Conservation (phyloP, 2,113 vertebrate species). For the Anseranas semipalmata region DNA sequence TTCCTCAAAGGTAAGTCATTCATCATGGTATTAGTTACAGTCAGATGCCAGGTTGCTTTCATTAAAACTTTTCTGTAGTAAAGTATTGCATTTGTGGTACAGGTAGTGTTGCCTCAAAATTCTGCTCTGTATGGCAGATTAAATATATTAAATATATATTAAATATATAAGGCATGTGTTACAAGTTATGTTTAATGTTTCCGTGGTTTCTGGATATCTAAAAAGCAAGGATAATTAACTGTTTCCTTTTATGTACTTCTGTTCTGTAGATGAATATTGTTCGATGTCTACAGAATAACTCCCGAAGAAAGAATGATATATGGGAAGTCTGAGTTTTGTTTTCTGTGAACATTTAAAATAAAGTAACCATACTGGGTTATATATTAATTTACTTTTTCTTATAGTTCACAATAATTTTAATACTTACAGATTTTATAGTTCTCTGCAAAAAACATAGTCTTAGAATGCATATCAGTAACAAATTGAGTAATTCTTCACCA, state of each 20-base stretch:
- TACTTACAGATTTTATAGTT: not conserved
- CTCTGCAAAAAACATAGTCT: not conserved
- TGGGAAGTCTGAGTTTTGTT: not conserved
- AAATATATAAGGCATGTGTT: not conserved
- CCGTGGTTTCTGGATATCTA: not conserved
- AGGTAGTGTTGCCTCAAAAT: too few relatives aligned
- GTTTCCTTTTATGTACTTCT: not conserved
- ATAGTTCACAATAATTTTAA: not conserved
- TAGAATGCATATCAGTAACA: not conserved
- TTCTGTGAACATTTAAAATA: not conserved
- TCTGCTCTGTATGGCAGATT: too few relatives aligned
- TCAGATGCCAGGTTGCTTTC: not conserved
- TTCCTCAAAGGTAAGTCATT: not conserved
- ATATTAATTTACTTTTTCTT: not conserved
- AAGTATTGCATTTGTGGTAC: not conserved
- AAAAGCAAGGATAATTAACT: not conserved
- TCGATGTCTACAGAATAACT: too few relatives aligned
- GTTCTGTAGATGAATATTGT: not conserved
- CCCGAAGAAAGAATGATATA: not conserved
- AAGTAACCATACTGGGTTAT: not conserved
- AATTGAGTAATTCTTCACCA: not conserved
- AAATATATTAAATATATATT: too few relatives aligned
- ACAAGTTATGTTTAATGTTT: not conserved
- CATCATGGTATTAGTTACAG: not conserved
- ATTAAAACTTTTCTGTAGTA: not conserved